phyloP scores from a whole-genome alignment of 30 jellyfish, hydroid and myxozoan genomes.

The Pseudorhiza aurosa region DNA sequence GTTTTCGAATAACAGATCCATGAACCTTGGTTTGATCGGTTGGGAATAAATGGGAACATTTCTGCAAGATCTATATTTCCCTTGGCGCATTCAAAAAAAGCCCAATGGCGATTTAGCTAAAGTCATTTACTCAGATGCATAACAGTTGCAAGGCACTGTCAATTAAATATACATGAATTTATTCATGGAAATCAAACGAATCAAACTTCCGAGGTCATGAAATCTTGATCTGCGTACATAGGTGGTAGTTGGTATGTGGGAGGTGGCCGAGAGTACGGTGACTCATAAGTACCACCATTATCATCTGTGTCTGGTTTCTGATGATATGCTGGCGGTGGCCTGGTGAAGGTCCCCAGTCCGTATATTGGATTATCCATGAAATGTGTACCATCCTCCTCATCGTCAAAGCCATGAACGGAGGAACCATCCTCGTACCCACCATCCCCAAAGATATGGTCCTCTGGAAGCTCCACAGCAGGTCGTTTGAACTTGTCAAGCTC shows the following conservation, averaged over 20 bases:
- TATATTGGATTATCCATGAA: slow-evolving; percentile 20
- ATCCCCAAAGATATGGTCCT: slow-evolving; percentile 8
- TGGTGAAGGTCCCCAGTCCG: slow-evolving; percentile 23
- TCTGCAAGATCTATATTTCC: too few relatives aligned
- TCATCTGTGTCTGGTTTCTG: slow-evolving; percentile 7
- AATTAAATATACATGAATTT: too few relatives aligned
- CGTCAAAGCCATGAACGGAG: slow-evolving; percentile 7
- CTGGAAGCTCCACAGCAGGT: slow-evolving; percentile 51
- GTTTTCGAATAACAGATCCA: too few relatives aligned
- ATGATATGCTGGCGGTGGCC: slow-evolving; percentile 64
- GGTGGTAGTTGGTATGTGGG: slow-evolving; percentile 65
- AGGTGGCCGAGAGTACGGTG: slow-evolving; percentile 60
- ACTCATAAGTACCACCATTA: slow-evolving; percentile 26
- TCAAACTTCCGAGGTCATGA: slow-evolving; percentile 68
- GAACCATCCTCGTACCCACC: not conserved
- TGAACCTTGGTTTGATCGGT: too few relatives aligned
- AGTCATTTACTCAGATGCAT: too few relatives aligned
- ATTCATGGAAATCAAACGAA: too few relatives aligned
- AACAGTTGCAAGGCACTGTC: too few relatives aligned
- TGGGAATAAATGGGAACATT: too few relatives aligned
- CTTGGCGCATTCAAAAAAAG: too few relatives aligned
- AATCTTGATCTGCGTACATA: slow-evolving; percentile 17
- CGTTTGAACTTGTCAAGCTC: slow-evolving; percentile 23
- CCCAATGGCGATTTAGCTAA: too few relatives aligned
- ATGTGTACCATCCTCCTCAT: slow-evolving; percentile 6